phyloP scores from a whole-genome alignment of 2,113 vertebrate genomes.

The Ciconia boyciana region DNA sequence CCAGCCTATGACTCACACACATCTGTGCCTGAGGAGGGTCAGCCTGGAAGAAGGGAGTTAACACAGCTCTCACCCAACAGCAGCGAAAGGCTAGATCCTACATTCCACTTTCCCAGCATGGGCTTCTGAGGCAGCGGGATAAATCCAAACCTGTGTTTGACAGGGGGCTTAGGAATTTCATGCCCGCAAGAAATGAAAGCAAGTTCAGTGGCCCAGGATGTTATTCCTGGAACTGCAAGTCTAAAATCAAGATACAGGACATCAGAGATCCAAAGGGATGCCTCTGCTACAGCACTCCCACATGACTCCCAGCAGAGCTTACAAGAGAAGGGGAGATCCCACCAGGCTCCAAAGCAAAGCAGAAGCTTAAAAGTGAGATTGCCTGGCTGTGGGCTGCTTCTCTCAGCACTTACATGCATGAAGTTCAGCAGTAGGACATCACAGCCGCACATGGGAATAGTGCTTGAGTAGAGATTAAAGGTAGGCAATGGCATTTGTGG shows the following conservation, averaged over 20 bases:
- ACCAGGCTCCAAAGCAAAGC: background rate
- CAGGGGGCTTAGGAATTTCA: background rate
- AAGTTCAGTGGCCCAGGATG: background rate
- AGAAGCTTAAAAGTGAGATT: background rate
- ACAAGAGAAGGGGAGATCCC: background rate
- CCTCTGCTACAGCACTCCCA: background rate
- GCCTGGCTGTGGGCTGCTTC: background rate
- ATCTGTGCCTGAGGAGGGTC: background rate
- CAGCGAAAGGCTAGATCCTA: background rate
- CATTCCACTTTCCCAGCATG: background rate
- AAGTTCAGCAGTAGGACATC: background rate
- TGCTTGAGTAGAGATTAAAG: background rate
- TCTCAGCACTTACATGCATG: background rate
- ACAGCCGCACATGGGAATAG: background rate
- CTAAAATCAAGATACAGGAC: background rate
- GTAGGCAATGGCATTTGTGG: background rate
- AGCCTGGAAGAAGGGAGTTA: background rate
- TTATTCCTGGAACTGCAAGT: background rate
- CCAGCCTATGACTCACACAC: conserved; percentile 44
- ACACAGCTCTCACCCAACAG: background rate
- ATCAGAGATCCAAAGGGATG: background rate
- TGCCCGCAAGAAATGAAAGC: background rate
- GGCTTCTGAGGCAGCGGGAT: background rate
- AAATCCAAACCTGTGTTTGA: background rate
- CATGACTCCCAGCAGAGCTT: background rate